Evolutionary conservation across 2,113 vertebrate genomes (phyloP).

Genomic region (Sinocyclocheilus maitianheensis): DNA sequence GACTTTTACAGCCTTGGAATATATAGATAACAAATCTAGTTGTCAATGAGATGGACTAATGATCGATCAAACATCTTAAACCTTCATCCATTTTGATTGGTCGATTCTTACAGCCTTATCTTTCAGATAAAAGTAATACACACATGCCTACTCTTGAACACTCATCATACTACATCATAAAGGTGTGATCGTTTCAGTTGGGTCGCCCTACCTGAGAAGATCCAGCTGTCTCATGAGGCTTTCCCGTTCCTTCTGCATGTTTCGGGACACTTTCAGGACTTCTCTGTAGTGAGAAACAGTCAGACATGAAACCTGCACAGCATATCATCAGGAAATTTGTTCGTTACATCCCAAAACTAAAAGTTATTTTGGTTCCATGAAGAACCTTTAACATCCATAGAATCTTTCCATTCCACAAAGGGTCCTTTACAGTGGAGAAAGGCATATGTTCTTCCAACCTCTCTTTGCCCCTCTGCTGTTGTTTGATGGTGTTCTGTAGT

Average conservation of each 20-base stretch:
- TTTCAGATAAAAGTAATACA: neutral
- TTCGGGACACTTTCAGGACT: slow-evolving; percentile 85
- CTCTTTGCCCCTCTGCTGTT: slow-evolving; percentile 78
- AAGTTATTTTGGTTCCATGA: neutral
- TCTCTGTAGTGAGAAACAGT: slow-evolving; percentile 71
- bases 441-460: slow-evolving; percentile 68
- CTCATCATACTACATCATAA: neutral
- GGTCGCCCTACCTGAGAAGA: slow-evolving; percentile 83
- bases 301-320: too few species aligned
- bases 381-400: neutral
- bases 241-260: slow-evolving; percentile 95
- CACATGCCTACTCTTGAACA: neutral
- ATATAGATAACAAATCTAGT: neutral
- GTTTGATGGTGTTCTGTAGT: slow-evolving; percentile 72
- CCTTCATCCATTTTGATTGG: too few species aligned
- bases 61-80: neutral
- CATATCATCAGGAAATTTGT: neutral
- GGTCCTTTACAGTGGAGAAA: neutral
- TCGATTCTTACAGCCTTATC: too few species aligned
- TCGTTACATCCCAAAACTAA: neutral
- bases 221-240: slow-evolving; percentile 91
- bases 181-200: neutral
- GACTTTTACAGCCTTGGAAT: neutral
- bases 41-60: neutral
- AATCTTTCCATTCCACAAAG: neutral